Evolutionary conservation across 2,113 vertebrate genomes (phyloP), one percentile per base, ranked within the genome.

Genomic region (Oryzias curvinotus): DNA sequence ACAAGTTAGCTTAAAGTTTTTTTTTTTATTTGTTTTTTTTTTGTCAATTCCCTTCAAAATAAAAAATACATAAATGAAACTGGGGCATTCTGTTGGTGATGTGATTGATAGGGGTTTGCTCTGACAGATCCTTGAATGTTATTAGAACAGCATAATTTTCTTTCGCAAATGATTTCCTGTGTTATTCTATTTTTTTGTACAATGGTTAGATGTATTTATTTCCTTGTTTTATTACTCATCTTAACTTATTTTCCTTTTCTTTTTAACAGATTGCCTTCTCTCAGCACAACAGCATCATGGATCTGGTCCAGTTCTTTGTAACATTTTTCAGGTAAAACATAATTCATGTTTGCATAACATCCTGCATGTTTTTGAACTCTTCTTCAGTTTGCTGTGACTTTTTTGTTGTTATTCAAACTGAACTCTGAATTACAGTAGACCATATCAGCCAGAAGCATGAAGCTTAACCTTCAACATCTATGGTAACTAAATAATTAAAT

Each of bases 271-370:
- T 97, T 60, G 95, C 95, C 13, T 97, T 96, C 90, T 96, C 94
- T 23, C 94, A 96, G 73, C 95, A 95, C 90, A 95, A 94, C 92
- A 96, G 94, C 90, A 95, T 96, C 89, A 95, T 97, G 95, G 95
- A 97, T 90, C 91, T 97, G 88, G 95, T 98, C 57, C 95, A 96
- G 91, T 96, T 96, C 92, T 96, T 97, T 52, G 93, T 96, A 80
- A 96, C 95, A 1, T 97, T 97, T 88, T 96, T 96, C 93, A 96
- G 96, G 95, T 97, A 49, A 42, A 26, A 13, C 21, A 56, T 17
- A n/a, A 7, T n/a, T 23, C 14, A 30, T 47, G 18, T 14, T 26
- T 12, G 15, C 44, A 1, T 7, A 2, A 5, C 48, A 14, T 41
- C 26, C 45, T 26, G 13, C 53, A 42, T 8, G 25, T 58, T 48